phyloP scores from a whole-genome alignment of 2,113 vertebrate species.

The Trinectes maculatus region DNA sequence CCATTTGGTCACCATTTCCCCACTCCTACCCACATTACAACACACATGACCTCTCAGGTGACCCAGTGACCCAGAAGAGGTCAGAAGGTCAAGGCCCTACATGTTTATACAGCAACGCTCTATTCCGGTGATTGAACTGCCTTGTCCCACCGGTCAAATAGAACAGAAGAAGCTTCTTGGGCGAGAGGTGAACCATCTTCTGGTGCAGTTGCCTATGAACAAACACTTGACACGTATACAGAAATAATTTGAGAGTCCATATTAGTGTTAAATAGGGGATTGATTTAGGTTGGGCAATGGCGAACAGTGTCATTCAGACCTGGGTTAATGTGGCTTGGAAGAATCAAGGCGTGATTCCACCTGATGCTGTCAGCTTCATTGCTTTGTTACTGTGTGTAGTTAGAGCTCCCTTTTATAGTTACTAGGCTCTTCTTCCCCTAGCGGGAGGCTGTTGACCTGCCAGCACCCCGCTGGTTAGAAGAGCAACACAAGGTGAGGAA shows the following conservation, averaged over 20 bases:
- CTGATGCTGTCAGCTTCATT: conserved; percentile 4
- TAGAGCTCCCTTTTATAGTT: conserved; percentile 41
- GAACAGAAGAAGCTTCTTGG: no score
- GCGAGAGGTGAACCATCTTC: no score
- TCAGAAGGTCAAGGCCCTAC: no score
- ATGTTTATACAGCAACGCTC: no score
- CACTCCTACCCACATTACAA: no score
- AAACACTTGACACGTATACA: not conserved
- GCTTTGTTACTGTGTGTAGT: conserved; percentile 32
- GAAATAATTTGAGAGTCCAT: not conserved
- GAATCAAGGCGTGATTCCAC: conserved; percentile 33
- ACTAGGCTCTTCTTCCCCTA: conserved; percentile 28
- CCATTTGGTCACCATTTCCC: no score
- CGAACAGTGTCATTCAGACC: conserved; percentile 26
- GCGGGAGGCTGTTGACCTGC: conserved; percentile 65
- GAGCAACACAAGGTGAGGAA: conserved; percentile 5
- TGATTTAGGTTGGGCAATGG: conserved; percentile 3
- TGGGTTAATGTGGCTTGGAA: conserved; percentile 7
- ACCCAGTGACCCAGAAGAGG: no score
- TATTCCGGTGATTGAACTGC: no score
- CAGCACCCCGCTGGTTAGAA: conserved; percentile 40
- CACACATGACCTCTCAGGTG: no score
- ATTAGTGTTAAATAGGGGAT: not conserved
- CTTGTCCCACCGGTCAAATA: no score
- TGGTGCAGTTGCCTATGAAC: no score